Conservation (phyloP, 2,113 vertebrate genomes). For the Rhinichthys klamathensis region DNA sequence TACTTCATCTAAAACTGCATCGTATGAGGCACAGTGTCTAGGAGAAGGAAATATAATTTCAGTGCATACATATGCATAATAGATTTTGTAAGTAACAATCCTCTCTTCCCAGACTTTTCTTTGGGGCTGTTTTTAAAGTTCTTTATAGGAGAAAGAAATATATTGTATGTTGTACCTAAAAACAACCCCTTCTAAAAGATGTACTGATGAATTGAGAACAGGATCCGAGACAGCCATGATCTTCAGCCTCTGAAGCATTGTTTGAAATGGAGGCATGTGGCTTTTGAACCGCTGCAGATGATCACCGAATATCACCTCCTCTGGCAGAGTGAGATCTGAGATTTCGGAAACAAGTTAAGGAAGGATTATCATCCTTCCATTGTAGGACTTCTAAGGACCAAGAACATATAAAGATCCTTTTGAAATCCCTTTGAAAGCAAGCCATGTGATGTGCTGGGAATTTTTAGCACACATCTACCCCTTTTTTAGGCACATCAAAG, state of each 20-base stretch:
- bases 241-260: conserved; percentile 66
- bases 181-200: conserved; percentile 59
- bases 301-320: conserved; percentile 64
- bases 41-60: not conserved
- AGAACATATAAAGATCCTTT: not conserved
- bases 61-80: not conserved
- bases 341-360: not conserved
- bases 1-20: conserved; percentile 36
- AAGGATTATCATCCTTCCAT: not conserved
- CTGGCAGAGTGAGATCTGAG: conserved; percentile 66
- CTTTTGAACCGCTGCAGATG: conserved; percentile 64
- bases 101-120: not conserved
- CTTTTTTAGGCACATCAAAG: not conserved
- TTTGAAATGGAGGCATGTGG: conserved; percentile 66
- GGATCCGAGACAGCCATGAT: conserved; percentile 70
- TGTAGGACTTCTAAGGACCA: not conserved
- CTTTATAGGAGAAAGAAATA: not conserved
- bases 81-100: not conserved
- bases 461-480: not conserved
- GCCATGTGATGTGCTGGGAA: not conserved
- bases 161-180: conserved; percentile 63
- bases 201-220: conserved; percentile 53
- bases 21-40: conserved; percentile 58
- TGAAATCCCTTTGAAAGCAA: not conserved
- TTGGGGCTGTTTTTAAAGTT: no score